A percentile compares a stretch with the other conserved stretches of the same genome.
phyloP scores from a whole-genome alignment of 35 echinoderm and acorn worm genomes.

The Chiridota heheva region DNA sequence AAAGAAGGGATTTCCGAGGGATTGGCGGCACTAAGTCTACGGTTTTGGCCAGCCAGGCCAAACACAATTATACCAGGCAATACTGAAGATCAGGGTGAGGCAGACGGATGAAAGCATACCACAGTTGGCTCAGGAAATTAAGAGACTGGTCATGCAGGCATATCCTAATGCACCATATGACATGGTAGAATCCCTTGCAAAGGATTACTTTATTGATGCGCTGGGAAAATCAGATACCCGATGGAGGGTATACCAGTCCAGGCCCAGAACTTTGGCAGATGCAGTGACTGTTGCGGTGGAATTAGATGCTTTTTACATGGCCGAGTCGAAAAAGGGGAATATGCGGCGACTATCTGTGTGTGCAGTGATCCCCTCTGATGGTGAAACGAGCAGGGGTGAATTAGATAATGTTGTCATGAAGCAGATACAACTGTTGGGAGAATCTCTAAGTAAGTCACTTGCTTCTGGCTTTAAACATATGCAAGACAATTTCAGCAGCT shows the following conservation, averaged over 20 bases:
- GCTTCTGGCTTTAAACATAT: not conserved
- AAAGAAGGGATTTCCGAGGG: not conserved
- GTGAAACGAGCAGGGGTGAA: not conserved
- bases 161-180: constrained; percentile 29
- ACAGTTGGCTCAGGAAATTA: constrained; percentile 42
- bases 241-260: constrained; percentile 32
- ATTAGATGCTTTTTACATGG: constrained; percentile 45
- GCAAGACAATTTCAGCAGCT: too few relatives aligned
- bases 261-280: constrained; percentile 17
- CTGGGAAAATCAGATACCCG: constrained; percentile 24
- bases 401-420: not conserved
- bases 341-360: not conserved
- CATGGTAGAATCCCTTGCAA: constrained; percentile 44
- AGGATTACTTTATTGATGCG: constrained; percentile 60
- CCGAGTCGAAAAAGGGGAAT: constrained; percentile 18
- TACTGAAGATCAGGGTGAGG: constrained; percentile 40
- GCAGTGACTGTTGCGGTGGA: constrained; percentile 38
- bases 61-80: constrained; percentile 26
- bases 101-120: constrained; percentile 27
- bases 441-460: not conserved
- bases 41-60: constrained; percentile 42
- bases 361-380: not conserved
- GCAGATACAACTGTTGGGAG: not conserved
- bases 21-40: constrained; percentile 15
- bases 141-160: constrained; percentile 35